These are phyloP conservation scores for Folsomia manolachei DNA, from an alignment of 2,888 invertebrate species.

Conservation along the genomic window DNA sequence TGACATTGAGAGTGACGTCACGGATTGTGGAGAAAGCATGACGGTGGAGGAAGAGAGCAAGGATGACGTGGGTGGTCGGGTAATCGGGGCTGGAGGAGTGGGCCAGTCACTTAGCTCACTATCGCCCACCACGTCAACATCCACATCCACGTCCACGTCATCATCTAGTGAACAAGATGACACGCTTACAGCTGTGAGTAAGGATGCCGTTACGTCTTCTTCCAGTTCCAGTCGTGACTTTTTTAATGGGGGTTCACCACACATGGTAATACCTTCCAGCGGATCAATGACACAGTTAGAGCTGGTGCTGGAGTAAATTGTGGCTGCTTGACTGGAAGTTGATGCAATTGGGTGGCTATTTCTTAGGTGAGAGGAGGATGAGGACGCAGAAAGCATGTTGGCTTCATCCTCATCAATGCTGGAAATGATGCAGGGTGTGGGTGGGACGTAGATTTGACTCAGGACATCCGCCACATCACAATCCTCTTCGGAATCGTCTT, in stretches of 20 bases:
- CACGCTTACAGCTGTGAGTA: constrained; percentile 30
- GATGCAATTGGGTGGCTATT: constrained; percentile 20
- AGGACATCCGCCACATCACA: constrained; percentile 68
- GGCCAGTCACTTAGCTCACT: constrained; percentile 49
- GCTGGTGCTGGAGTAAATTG: constrained; percentile 1
- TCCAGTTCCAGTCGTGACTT: constrained; percentile 55
- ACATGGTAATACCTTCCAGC: background rate
- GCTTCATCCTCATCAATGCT: constrained; percentile 39
- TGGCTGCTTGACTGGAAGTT: constrained; percentile 17
- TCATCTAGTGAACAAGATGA: constrained; percentile 38
- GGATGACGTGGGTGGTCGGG: constrained; percentile 30
- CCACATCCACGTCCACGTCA: constrained; percentile 39
- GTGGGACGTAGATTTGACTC: constrained; percentile 69
- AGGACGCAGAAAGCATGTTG: constrained; percentile 10
- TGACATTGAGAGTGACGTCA: constrained; percentile 26
- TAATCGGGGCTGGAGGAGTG: constrained; percentile 37
- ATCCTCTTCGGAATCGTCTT: constrained; percentile 64
- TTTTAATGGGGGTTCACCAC: background rate
- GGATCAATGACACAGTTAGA: background rate
- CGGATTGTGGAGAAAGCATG: constrained; percentile 30
- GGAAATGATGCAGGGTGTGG: constrained; percentile 66
- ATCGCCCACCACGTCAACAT: constrained; percentile 48
- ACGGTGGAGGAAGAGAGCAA: background rate
- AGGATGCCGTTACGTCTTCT: constrained; percentile 45
- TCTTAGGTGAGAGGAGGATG: too few relatives aligned